Conservation (phyloP, 2,888 invertebrate species). For the Matsumyia berberina region DNA sequence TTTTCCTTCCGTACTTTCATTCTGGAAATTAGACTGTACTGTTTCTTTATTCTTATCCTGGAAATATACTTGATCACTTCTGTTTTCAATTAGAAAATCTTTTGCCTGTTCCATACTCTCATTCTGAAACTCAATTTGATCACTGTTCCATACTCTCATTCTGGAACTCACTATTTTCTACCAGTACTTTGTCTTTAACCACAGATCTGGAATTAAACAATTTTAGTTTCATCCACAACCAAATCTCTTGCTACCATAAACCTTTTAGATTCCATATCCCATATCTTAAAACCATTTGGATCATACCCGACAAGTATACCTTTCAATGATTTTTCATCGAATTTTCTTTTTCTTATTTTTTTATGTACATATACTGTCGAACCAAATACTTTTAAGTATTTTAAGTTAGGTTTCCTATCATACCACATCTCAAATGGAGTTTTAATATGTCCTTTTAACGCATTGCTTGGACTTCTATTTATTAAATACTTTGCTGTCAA, state of each 20-base stretch:
- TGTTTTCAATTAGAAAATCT: too few relatives aligned
- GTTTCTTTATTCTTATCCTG: conserved; percentile 14
- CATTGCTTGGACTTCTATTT: conserved; percentile 81
- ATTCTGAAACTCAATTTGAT: conserved; percentile 43
- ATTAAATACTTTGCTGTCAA: conserved; percentile 81
- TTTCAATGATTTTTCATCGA: conserved; percentile 54
- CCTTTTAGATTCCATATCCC: conserved; percentile 78
- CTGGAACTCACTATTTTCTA: too few relatives aligned
- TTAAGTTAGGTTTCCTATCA: conserved; percentile 35
- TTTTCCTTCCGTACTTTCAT: background rate
- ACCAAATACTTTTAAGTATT: conserved; percentile 52
- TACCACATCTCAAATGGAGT: conserved; percentile 80
- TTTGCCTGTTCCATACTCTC: conserved; percentile 42
- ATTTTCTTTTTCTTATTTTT: conserved; percentile 36
- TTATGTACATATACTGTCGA: conserved; percentile 38
- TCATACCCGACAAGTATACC: conserved; percentile 41
- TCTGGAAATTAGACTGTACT: conserved; percentile 1
- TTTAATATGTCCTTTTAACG: conserved; percentile 79
- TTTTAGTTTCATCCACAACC: conserved; percentile 80
- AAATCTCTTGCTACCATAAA: conserved; percentile 80
- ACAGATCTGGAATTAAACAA: conserved; percentile 42
- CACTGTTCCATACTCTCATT: too few relatives aligned
- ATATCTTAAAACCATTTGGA: conserved; percentile 80
- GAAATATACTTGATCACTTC: background rate
- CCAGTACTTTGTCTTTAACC: too few relatives aligned